Percentiles rank a stretch among this genome's conserved stretches.
Evolutionary conservation across 2,113 vertebrate species (phyloP).

Genomic region (Struthidea cinerea): DNA sequence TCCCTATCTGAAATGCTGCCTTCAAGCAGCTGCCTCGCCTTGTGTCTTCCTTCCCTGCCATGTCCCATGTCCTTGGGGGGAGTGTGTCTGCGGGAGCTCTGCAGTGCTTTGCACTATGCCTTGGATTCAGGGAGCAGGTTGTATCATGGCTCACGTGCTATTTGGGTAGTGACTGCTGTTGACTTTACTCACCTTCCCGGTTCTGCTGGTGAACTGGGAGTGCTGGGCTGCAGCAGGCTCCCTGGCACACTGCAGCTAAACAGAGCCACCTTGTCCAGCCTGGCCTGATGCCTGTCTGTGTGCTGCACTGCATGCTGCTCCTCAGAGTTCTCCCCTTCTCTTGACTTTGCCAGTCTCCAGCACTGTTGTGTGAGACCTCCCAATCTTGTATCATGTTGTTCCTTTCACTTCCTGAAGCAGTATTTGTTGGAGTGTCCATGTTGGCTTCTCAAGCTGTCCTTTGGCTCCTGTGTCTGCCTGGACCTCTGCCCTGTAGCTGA

Average conservation of each 20-base stretch:
- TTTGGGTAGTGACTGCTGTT: neutral
- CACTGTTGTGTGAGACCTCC: neutral
- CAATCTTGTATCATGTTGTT: neutral
- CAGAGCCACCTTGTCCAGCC: neutral
- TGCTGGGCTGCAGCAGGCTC: neutral
- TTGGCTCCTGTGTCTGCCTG: neutral
- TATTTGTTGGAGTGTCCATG: neutral
- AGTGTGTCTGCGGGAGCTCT: neutral
- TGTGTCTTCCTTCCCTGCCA: neutral
- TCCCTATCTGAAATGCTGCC: neutral
- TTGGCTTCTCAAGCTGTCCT: neutral
- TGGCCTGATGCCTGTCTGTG: neutral
- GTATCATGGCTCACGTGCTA: rapidly evolving
- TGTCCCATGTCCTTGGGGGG: neutral
- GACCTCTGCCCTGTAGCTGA: neutral
- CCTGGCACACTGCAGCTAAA: neutral
- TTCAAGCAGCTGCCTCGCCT: neutral
- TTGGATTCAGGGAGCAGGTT: neutral
- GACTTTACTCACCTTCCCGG: neutral
- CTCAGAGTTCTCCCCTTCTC: neutral
- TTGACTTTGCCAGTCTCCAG: neutral
- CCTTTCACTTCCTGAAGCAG: neutral
- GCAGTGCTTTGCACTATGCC: neutral
- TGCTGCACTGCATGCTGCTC: neutral
- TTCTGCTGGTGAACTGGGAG: neutral